A percentile compares a stretch with the other conserved stretches of the same genome.
These are phyloP conservation scores for Tylochromis polylepis DNA, from an alignment of 2,113 vertebrate species.

Conservation along the genomic window DNA sequence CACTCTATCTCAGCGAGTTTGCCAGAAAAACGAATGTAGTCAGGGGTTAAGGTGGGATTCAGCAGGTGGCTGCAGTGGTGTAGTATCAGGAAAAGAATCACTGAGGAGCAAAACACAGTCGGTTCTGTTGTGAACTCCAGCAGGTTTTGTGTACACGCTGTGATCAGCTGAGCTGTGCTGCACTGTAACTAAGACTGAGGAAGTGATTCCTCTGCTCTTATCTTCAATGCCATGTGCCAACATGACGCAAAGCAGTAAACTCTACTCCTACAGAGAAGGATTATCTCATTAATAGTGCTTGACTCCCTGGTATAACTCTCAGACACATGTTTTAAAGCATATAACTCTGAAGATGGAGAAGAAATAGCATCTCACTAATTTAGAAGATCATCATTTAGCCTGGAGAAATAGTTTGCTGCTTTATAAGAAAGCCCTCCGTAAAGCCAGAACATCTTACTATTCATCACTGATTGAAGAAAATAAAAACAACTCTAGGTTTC, in stretches of 20 bases:
- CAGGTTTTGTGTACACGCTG: background rate
- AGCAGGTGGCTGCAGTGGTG: background rate
- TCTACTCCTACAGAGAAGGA: background rate
- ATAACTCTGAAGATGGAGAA: too few relatives aligned
- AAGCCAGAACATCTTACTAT: rapidly evolving
- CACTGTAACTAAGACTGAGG: background rate
- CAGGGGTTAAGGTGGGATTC: background rate
- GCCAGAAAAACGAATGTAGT: background rate
- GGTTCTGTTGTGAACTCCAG: background rate
- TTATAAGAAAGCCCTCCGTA: rapidly evolving
- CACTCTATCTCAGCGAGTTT: background rate
- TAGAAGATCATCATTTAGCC: background rate
- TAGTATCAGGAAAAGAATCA: too few relatives aligned
- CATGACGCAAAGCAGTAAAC: background rate
- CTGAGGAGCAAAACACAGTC: too few relatives aligned
- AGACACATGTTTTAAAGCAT: too few relatives aligned
- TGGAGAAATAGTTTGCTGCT: background rate
- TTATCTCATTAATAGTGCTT: background rate
- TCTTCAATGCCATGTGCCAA: too few relatives aligned
- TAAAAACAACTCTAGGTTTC: rapidly evolving
- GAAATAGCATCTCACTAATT: too few relatives aligned
- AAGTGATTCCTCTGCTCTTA: background rate
- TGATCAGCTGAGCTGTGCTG: background rate
- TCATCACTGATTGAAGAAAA: background rate
- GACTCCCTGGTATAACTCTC: background rate